Base-by-base conservation (phyloP, 2,113 vertebrate genomes). In the Murina feae region DNA sequence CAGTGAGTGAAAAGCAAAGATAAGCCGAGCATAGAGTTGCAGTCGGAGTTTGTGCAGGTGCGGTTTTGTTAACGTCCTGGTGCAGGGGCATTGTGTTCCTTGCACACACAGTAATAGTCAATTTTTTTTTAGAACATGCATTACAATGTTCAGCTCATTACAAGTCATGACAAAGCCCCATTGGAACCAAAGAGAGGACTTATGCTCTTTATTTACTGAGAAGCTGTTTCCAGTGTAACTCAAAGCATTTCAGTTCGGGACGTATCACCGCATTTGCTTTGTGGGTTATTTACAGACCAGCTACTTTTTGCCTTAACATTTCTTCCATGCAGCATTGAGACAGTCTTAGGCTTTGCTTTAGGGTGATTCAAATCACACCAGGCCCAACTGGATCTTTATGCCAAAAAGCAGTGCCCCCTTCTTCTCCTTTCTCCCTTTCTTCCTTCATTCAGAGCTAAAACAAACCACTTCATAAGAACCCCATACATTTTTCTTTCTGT, bases 21-120 rank as follows among this genome's bases (percentile, higher is more conserved):
- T 98, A 98, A 98, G 96, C 94, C 53, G 95, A 96, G 97, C 97
- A 98, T 97, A 96, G 96, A 97, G 96, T 94, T 75, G 93, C 80
- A 97, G 93, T 90, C 90, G 95, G 95, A 98, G 98, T 98, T 98
- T 98, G 98, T 94, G 98, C 98, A 98, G 98, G 98, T 99, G 98
- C 97, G 98, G 96, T 98, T 97, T 95, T 55, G 84, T 92, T 96
- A 96, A 94, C 25, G 32, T 96, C 97, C 14, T 95, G 96, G 97
- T 98, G 87, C 87, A 84, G 76, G 68, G 60, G 80, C 97, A 91
- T 91, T 95, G 63, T 96, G 91, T 89, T 97, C 86, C 97, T 96
- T 95, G 75, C 95, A 96, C 79, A 92, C 89, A 94, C 49, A 75
- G 96, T 95, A 97, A 96, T 93, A 97, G 88, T 95, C 71, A 86